Evolutionary conservation across 2,113 vertebrate species (phyloP).

Genomic region (Hyaena hyaena): DNA sequence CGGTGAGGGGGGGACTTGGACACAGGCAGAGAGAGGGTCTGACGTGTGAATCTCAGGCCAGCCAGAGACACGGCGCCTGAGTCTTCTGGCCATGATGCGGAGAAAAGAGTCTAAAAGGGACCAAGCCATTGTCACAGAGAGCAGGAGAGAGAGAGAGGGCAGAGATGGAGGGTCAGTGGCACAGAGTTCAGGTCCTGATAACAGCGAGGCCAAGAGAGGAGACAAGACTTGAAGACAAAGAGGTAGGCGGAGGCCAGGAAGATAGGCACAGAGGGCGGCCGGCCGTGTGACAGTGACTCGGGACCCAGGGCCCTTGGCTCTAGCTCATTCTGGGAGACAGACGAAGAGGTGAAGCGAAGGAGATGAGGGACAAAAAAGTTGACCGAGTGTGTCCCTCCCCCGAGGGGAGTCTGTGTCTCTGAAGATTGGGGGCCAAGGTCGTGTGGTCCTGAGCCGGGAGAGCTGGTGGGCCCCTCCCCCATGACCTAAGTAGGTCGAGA

Average conservation of each 20-base stretch:
- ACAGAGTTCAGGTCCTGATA: not conserved
- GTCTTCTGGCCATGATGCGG: not conserved
- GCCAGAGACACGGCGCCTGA: not conserved
- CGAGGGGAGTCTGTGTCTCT: not conserved
- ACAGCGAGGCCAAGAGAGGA: not conserved
- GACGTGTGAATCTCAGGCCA: fast-evolving
- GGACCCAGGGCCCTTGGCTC: not conserved
- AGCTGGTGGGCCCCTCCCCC: slow-evolving; percentile 3
- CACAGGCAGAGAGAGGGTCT: not conserved
- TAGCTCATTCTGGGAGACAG: not conserved
- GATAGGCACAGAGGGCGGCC: not conserved
- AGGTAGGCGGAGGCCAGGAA: not conserved
- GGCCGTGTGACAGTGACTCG: fast-evolving
- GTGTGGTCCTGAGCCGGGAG: not conserved
- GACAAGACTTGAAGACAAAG: not conserved
- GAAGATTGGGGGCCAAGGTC: not conserved
- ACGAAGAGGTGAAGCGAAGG: not conserved
- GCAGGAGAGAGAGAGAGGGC: not conserved
- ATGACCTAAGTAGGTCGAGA: slow-evolving; percentile 76
- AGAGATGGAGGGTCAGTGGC: fast-evolving
- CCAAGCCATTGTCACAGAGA: not conserved
- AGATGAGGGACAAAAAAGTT: not conserved
- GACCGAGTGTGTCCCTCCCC: not conserved
- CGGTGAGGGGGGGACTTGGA: not conserved
- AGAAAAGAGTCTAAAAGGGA: not conserved